A percentile compares a stretch with the other conserved stretches of the same genome.
phyloP scores from a whole-genome alignment of 2,797 vertebrate species.

The Salmo trutta region DNA sequence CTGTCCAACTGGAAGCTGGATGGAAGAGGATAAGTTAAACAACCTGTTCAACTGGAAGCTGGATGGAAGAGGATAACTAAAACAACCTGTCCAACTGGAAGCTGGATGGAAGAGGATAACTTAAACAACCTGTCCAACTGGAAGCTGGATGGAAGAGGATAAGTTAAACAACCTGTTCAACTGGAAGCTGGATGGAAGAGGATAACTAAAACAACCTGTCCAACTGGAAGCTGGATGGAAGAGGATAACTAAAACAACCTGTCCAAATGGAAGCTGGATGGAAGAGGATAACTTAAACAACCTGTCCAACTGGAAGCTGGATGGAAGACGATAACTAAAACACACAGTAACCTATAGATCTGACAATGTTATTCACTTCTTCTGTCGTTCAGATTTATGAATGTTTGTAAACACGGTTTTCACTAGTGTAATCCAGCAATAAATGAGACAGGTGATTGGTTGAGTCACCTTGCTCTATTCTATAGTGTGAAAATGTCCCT shows the following conservation, averaged over 20 bases:
- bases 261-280: not conserved
- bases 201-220: not conserved
- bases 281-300: not conserved
- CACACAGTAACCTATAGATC: conserved; percentile 46
- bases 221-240: not conserved
- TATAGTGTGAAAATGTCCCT: not conserved
- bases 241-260: not conserved
- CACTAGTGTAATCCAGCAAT: not conserved
- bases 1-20: too few relatives aligned
- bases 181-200: too few relatives aligned
- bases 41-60: too few relatives aligned
- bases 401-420: not conserved
- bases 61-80: too few relatives aligned
- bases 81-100: not conserved
- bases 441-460: not conserved
- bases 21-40: not conserved
- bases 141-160: too few relatives aligned
- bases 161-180: not conserved
- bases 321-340: not conserved
- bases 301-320: too few relatives aligned
- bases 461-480: too few relatives aligned
- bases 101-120: too few relatives aligned
- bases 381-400: conserved; percentile 47
- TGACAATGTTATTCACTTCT: conserved; percentile 59
- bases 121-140: too few relatives aligned